Evolutionary conservation across 37 sponge, comb jelly and placozoan species (phyloP).

Genomic region (Oscarella lobularis): DNA sequence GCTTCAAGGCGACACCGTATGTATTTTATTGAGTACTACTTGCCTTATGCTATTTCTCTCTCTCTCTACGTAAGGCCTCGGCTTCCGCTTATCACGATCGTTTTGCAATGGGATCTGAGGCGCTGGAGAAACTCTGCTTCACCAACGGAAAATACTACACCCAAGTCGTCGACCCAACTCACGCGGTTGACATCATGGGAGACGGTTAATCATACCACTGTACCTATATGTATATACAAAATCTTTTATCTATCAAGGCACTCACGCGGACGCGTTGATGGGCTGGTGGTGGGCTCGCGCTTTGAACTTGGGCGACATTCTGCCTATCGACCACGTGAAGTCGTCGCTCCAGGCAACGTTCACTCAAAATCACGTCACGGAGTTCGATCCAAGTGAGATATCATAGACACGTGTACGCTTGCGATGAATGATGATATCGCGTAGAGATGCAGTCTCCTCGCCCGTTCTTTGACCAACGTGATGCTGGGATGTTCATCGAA

Average conservation of each 20-base stretch:
- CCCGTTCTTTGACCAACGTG: too few relatives aligned
- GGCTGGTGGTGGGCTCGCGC: constrained; percentile 7
- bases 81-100: constrained; percentile 6
- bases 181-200: constrained; percentile 1
- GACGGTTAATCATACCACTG: constrained; percentile 5
- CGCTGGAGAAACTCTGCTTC: constrained; percentile 4
- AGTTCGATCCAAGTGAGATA: neutral
- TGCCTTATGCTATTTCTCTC: neutral
- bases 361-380: neutral
- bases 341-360: neutral
- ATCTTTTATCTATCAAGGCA: too few relatives aligned
- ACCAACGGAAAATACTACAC: constrained; percentile 18
- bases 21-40: neutral
- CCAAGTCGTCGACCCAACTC: constrained; percentile 8
- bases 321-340: neutral
- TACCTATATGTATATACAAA: too few relatives aligned
- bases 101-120: constrained; percentile 1
- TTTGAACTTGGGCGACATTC: neutral
- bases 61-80: neutral
- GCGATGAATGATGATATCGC: too few relatives aligned
- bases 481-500: too few relatives aligned
- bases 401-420: too few relatives aligned
- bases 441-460: too few relatives aligned
- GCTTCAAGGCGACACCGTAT: constrained; percentile 9
- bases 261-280: neutral